Evolutionary conservation across 2,113 vertebrate genomes (phyloP), one percentile per base, ranked within the genome.

Genomic region (Stictonetta naevosa): DNA sequence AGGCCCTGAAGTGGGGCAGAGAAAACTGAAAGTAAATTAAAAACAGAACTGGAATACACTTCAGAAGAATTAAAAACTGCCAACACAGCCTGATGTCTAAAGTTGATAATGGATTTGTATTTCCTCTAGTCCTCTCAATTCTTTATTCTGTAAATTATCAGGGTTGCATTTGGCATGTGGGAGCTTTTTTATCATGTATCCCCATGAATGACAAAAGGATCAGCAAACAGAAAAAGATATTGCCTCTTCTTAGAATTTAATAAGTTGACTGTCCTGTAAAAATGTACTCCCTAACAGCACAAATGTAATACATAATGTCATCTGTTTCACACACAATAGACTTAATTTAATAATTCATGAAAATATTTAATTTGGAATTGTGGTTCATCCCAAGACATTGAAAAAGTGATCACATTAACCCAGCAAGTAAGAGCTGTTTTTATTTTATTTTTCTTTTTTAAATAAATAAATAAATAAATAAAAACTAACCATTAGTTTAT

Each of bases 1-100:
- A 82, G 81, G 12, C 53, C 56, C 29, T 84, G 46, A 59, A 3
- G 6, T 76, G 72, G 52, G 78, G 87, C 80, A 95, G 28, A 67
- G 77, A 91, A 63, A 88, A 93, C 55, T 67, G 90, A 90, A 97
- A 92, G 83, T 78, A 97, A 98, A 97, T 97, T 90, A 79, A 93
- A 96, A 97, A 11, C 96, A 98, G 94, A 97, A 95, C 86, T 83
- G 76, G 50, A 97, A 91, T 74, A 93, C 89, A 93, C 66, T 94
- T 96, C 73, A 94, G 77, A 95, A 83, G 91, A 97, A 92, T 93
- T 89, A 95, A 97, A 94, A 93, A 55, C 67, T 93, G 73, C 87
- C 89, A 96, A 58, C 64, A 67, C 33, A 96, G 74, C 68, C 83
- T 60, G 81, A 96, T 97, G 83, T 91, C 92, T 96, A 38, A 93